Evolutionary conservation across 2,797 vertebrate genomes (phyloP), one percentile per base, ranked within the genome.

Genomic region (Thunnus albacares): DNA sequence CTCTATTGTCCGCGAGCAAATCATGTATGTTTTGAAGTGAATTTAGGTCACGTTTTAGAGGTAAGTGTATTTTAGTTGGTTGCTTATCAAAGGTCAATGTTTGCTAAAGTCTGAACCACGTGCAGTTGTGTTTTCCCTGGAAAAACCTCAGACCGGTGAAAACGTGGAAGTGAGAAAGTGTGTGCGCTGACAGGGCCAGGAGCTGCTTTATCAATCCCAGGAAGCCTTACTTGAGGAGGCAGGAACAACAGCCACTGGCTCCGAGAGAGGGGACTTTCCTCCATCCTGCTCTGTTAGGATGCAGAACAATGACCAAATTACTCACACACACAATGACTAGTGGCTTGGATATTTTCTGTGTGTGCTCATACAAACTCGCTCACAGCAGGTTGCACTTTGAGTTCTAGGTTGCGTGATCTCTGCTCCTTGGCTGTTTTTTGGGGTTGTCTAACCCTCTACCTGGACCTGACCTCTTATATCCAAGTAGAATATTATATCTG

Each of bases 211-310:
- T 94, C 83, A 94, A 91, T 94, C 90, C 87, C 91, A 94, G 94
- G 93, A 95, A 94, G 86, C 88, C 76, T 92, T 84, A 82, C 90
- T 83, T 84, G 77, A 71, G 80, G 78, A 86, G 83, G 89, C 91
- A 92, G 93, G 91, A 94, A 93, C 83, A 89, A 77, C 79, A 76
- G 91, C 87, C 67, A 67, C 76, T 93, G 90, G 93, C 91, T 85
- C 74, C 1, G 45, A 84, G 81, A 75, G 70, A 83, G 73, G 95
- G 95, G 94, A 94, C 94, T 96, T 96, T 96, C 94, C 95, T 94
- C 78, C 87, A 77, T 89, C 87, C 75, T 90, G 81, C 85, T 79
- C 85, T 30, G 78, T 84, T 89, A 77, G 83, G 86, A 93, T 80
- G 82, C 85, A 92, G 89, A 93, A 94, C 94, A 95, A 95, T 94